phyloP scores from a whole-genome alignment of 2,797 vertebrate genomes.

The Phaenicophaeus curvirostris region DNA sequence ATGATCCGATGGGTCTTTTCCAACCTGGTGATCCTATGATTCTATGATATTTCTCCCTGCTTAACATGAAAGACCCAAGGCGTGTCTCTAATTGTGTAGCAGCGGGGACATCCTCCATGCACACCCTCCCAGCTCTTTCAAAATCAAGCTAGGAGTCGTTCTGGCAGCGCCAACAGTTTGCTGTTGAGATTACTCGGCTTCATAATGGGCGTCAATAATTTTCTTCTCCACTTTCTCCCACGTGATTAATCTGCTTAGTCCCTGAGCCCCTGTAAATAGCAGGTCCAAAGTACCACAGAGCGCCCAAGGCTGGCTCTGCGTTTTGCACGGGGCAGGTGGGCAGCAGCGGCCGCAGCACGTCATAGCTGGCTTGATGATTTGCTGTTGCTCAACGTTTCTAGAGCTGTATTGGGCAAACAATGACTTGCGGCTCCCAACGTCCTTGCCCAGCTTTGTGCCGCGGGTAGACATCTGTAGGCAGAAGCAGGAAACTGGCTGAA shows the following conservation, averaged over 20 bases:
- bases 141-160: accelerated
- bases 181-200: background rate
- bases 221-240: background rate
- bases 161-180: background rate
- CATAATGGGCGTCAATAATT: accelerated
- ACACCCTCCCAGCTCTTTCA: accelerated
- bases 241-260: background rate
- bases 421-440: accelerated
- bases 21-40: too few relatives aligned
- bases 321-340: accelerated
- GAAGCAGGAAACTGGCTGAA: background rate
- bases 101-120: accelerated
- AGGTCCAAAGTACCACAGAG: accelerated
- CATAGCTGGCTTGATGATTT: accelerated
- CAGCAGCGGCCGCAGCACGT: too few relatives aligned
- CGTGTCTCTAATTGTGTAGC: accelerated
- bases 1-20: too few relatives aligned
- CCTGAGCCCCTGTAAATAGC: background rate
- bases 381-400: background rate
- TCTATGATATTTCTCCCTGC: background rate
- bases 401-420: background rate
- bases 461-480: background rate
- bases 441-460: accelerated
- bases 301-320: background rate
- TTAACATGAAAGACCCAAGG: accelerated